These are phyloP conservation scores for Chamaetylas fuelleborni DNA, from an alignment of 2,113 vertebrate genomes.

Conservation along the genomic window DNA sequence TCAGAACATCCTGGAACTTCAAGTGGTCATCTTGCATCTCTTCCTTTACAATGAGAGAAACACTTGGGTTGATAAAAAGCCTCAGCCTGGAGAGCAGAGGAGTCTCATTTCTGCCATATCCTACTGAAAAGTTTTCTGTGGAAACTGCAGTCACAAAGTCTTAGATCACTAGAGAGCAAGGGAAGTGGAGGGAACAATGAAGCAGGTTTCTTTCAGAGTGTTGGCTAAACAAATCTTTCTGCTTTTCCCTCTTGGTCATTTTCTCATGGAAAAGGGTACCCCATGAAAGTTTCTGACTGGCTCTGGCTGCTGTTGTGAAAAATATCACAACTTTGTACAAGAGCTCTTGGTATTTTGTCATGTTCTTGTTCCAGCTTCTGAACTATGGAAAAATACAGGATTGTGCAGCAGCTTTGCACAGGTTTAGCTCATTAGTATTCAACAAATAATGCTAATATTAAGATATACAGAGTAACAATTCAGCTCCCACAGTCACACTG, in stretches of 20 bases:
- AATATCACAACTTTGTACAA: background rate
- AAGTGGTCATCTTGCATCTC: background rate
- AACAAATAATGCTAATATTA: background rate
- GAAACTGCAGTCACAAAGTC: background rate
- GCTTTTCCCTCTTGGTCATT: background rate
- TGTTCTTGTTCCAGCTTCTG: background rate
- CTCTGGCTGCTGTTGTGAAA: background rate
- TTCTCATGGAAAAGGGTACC: background rate
- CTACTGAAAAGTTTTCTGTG: background rate
- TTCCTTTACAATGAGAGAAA: background rate
- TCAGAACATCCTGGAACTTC: background rate
- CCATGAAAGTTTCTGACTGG: background rate
- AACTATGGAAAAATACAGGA: background rate
- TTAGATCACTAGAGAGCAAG: background rate
- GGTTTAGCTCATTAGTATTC: background rate
- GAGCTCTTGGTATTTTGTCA: background rate
- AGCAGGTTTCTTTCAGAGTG: background rate
- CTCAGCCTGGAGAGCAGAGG: background rate
- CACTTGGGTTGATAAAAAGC: background rate
- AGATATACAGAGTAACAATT: background rate
- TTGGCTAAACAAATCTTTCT: background rate
- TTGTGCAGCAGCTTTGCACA: background rate
- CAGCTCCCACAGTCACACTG: background rate
- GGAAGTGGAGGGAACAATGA: background rate
- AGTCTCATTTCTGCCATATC: background rate